phyloP scores from a whole-genome alignment of 2,888 invertebrate genomes.

The Clitarchus hookeri region DNA sequence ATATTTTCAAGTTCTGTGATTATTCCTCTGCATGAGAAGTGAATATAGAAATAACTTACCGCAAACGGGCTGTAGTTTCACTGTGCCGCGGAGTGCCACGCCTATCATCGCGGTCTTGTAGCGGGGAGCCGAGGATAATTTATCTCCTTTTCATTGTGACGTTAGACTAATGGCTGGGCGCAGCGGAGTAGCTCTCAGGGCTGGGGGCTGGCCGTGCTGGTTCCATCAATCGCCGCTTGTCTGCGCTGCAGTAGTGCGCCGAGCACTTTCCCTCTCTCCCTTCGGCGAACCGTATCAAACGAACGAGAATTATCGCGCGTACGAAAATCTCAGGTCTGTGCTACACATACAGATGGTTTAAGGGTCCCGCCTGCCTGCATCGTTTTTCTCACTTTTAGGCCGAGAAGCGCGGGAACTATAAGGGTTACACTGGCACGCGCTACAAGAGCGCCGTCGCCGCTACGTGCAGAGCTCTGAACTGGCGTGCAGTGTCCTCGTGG shows the following conservation, averaged over 20 bases:
- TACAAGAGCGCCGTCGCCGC: no score
- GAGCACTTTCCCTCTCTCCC: neutral
- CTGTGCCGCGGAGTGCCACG: neutral
- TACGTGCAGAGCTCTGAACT: no score
- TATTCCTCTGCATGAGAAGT: no score
- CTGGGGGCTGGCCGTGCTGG: neutral
- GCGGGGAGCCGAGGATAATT: neutral
- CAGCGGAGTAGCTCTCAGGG: neutral
- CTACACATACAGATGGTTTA: no score
- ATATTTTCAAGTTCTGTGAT: no score
- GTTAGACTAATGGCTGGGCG: neutral
- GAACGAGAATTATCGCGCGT: neutral
- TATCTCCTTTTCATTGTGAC: constrained; percentile 1
- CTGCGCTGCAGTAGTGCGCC: neutral
- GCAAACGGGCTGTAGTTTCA: neutral
- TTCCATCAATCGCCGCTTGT: neutral
- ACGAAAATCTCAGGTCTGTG: no score
- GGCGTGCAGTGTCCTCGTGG: no score
- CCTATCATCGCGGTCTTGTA: neutral
- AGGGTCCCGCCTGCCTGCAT: no score
- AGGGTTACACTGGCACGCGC: no score
- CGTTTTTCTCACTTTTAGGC: no score
- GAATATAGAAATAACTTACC: neutral
- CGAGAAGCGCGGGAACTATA: no score
- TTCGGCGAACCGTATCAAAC: neutral